Percentiles rank a stretch among this genome's conserved stretches.
Evolutionary conservation across 1,140 invertebrate genomes (phyloP).

Genomic region (Diabrotica virgifera): DNA sequence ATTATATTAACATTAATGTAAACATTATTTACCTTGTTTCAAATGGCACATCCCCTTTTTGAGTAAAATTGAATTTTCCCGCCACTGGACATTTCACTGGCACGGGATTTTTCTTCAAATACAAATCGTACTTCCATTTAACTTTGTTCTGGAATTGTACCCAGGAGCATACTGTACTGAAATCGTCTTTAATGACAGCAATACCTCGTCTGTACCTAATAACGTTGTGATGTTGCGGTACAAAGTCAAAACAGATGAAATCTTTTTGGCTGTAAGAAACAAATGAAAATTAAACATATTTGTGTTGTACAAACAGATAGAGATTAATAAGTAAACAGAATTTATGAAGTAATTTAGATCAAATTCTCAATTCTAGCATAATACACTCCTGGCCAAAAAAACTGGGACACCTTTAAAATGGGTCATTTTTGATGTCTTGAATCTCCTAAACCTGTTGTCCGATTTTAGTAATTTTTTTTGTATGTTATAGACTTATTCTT

Average conservation of each 20-base stretch:
- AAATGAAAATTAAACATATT: no score
- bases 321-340: no score
- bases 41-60: conserved; percentile 83
- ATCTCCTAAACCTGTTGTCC: no score
- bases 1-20: neutral
- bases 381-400: no score
- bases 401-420: no score
- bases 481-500: no score
- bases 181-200: conserved; percentile 85
- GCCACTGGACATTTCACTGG: conserved; percentile 93
- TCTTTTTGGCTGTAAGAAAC: conserved; percentile 84
- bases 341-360: no score
- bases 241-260: conserved; percentile 95
- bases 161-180: conserved; percentile 91
- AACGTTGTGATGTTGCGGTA: conserved; percentile 92
- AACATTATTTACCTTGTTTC: conserved; percentile 62
- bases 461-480: no score
- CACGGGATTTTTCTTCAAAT: conserved; percentile 86
- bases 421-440: no score
- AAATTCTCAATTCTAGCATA: no score
- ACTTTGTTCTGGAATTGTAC: conserved; percentile 83
- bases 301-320: no score
- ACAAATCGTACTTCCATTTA: conserved; percentile 85
- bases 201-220: conserved; percentile 87
- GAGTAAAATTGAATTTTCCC: conserved; percentile 92